Evolutionary conservation across 2,113 vertebrate species (phyloP).

Genomic region (Emydura subglobosa): DNA sequence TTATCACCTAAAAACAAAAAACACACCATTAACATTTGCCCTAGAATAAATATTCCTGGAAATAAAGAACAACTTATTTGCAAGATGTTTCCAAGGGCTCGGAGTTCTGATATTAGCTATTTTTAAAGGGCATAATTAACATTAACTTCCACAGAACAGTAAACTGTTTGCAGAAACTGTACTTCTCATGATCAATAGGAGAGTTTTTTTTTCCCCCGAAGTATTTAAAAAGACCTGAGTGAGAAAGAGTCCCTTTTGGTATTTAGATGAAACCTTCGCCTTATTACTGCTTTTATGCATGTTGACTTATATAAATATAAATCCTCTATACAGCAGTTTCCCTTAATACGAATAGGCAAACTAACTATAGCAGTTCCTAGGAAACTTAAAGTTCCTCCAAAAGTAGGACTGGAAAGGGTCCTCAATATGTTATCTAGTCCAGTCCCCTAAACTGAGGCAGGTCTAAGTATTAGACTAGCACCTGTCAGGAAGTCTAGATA

Average conservation of each 20-base stretch:
- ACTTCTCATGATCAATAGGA: background rate
- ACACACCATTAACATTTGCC: background rate
- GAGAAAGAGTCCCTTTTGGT: background rate
- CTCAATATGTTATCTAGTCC: background rate
- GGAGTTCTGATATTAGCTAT: background rate
- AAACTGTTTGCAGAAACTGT: background rate
- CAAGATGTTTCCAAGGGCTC: background rate
- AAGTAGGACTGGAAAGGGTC: background rate
- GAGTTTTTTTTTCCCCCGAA: background rate
- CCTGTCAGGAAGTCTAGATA: too few relatives aligned
- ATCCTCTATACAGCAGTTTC: background rate
- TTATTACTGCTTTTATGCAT: background rate
- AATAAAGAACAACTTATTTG: background rate
- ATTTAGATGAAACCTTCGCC: background rate
- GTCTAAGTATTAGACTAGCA: too few relatives aligned
- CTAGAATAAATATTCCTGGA: background rate
- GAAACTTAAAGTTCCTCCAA: background rate
- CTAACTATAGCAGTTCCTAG: background rate
- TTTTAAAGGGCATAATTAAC: background rate
- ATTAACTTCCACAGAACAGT: background rate
- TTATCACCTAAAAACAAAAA: constrained; percentile 89
- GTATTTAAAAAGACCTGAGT: background rate
- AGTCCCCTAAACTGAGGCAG: too few relatives aligned
- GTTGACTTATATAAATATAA: background rate
- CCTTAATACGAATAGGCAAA: background rate